Evolutionary conservation across 92 coral and sea anemone species (phyloP).

Genomic region (Palythoa caribaeorum): DNA sequence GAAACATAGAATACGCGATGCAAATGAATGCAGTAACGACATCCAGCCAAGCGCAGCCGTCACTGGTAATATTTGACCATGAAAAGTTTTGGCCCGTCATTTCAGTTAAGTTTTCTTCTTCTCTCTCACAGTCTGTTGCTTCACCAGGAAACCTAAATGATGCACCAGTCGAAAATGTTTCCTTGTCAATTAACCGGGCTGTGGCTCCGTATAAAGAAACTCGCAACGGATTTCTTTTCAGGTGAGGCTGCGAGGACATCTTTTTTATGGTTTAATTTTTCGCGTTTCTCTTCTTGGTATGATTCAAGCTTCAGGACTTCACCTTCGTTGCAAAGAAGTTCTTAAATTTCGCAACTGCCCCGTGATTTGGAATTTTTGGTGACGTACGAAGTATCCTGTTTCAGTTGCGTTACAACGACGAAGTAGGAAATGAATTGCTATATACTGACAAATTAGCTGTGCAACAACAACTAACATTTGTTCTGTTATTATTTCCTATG

Average conservation of each 20-base stretch:
- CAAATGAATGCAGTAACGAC: constrained; percentile 21
- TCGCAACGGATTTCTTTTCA: constrained; percentile 37
- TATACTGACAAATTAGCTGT: not conserved
- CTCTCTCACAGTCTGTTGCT: not conserved
- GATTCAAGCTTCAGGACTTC: not conserved
- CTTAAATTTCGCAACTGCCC: not conserved
- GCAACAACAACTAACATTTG: not conserved
- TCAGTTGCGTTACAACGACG: constrained; percentile 18
- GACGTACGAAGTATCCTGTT: not conserved
- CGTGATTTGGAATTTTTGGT: not conserved
- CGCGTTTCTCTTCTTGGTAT: not conserved
- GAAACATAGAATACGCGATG: constrained; percentile 36
- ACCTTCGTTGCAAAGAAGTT: not conserved
- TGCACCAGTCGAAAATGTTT: constrained; percentile 29
- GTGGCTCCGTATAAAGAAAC: constrained; percentile 41
- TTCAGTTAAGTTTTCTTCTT: not conserved
- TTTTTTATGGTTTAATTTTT: not conserved
- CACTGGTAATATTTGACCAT: constrained; percentile 14
- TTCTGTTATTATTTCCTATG: too few species aligned
- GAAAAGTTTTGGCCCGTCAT: not conserved
- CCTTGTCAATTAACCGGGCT: constrained; percentile 32
- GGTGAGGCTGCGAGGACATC: not conserved
- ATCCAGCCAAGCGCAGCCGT: constrained; percentile 30
- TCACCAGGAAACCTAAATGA: constrained; percentile 34
- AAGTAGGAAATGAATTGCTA: not conserved